Conservation (phyloP, 2,113 vertebrate genomes). For the Ivindomyrus marchei region DNA sequence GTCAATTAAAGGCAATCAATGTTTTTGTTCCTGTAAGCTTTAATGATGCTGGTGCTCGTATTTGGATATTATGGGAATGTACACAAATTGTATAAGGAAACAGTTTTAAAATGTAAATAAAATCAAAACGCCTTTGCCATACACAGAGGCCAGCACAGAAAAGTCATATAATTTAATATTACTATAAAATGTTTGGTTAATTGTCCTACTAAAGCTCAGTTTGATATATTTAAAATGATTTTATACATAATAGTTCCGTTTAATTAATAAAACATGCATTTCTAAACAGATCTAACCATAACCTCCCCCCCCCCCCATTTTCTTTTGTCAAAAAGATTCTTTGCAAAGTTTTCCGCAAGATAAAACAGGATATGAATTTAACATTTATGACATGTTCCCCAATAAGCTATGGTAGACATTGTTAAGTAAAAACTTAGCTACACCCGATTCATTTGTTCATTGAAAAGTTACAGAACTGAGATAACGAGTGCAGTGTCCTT, state of each 20-base stretch:
- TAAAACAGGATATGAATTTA: neutral
- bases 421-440: neutral
- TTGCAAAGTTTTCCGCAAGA: neutral
- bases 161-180: conserved; percentile 2
- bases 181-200: neutral
- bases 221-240: conserved; percentile 5
- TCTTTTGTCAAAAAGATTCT: neutral
- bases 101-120: neutral
- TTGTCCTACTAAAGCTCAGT: neutral
- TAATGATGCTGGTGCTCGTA: conserved; percentile 33
- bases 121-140: neutral
- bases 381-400: neutral
- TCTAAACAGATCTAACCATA: neutral
- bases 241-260: neutral
- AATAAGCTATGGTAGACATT: neutral
- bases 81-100: neutral
- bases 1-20: conserved; percentile 5
- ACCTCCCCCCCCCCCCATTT: neutral
- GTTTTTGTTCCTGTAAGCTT: conserved; percentile 34
- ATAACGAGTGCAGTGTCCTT: neutral
- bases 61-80: conserved; percentile 6
- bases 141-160: neutral
- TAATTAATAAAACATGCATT: neutral
- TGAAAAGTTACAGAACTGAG: neutral
- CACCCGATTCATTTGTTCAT: neutral